Evolutionary conservation across 2,888 invertebrate species (phyloP).

Genomic region (Melieria picta): DNA sequence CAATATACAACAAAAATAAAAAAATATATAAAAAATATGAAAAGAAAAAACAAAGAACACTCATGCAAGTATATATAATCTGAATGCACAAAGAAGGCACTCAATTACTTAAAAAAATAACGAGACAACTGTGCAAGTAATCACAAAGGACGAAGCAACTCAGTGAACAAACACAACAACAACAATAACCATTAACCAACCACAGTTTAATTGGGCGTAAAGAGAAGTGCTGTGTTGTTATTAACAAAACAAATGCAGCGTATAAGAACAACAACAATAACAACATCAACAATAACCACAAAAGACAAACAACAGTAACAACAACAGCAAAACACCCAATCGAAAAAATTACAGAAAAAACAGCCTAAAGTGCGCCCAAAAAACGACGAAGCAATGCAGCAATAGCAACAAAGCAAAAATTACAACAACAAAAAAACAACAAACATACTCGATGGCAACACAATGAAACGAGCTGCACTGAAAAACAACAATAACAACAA

Average conservation of each 20-base stretch:
- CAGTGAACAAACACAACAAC: conserved; percentile 8
- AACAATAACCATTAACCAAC: too few species aligned
- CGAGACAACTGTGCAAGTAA: too few species aligned
- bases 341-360: background rate
- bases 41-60: background rate
- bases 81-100: background rate
- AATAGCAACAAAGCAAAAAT: conserved; percentile 23
- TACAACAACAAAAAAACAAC: background rate
- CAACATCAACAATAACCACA: too few species aligned
- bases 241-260: conserved; percentile 2
- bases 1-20: too few species aligned
- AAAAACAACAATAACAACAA: background rate
- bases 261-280: background rate
- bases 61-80: background rate
- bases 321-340: background rate
- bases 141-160: conserved; percentile 9
- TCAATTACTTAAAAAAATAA: conserved; percentile 17
- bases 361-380: background rate
- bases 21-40: too few species aligned
- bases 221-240: background rate
- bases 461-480: background rate
- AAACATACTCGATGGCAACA: background rate
- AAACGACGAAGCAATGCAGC: background rate
- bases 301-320: conserved; percentile 16
- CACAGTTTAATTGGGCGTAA: background rate